Evolutionary conservation across 1,140 invertebrate species (phyloP), one percentile per base, ranked within the genome.

Genomic region (Bombus sylvicola): DNA sequence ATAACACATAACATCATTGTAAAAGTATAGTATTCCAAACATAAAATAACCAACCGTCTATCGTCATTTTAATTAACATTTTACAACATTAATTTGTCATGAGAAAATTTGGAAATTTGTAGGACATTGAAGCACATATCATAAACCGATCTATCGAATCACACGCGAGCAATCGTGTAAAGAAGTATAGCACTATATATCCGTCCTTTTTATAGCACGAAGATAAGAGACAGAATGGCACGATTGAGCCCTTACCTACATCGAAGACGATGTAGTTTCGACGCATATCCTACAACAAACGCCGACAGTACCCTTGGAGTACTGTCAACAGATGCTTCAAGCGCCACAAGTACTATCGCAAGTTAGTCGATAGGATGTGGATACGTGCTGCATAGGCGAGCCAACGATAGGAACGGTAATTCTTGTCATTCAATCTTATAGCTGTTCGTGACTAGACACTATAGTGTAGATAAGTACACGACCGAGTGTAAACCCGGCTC

Each of bases 391-490:
- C 53, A 69, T 37, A 79, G 75, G 25, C 59, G 28, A 53, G 34
- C 72, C 37, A 59, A 59, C 82, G 39, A 59, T 43, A 41, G 75
- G 34, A 69, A 84, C 47, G 39, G 75, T 84, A 69, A 84, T 71
- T 84, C 75, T 47, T 78, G 82, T 43, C 82, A 84, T 79, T 84
- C 75, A 71, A 78, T 84, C 82, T 84, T 79, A 79, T 69, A 31
- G 64, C 75, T 71, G 82, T 79, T 84, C 75, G 82, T 79, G 82
- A 84, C 82, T 59, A 76, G 72, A 83, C 43, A 53, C 59, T 31
- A 18, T 18, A n/a, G 39, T 25, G n/a, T 69, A 59, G 75, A 71
- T 84, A 78, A 59, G 76, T 84, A 59, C 76, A 71, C 59, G n/a
- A 28, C 22, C n/a, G 59, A 84, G 37, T 69, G 76, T 71, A 84